Percentiles rank a stretch among this genome's conserved stretches.
These are phyloP conservation scores for Mizuhopecten yessoensis DNA, from an alignment of 1,140 invertebrate genomes.

Conservation along the genomic window DNA sequence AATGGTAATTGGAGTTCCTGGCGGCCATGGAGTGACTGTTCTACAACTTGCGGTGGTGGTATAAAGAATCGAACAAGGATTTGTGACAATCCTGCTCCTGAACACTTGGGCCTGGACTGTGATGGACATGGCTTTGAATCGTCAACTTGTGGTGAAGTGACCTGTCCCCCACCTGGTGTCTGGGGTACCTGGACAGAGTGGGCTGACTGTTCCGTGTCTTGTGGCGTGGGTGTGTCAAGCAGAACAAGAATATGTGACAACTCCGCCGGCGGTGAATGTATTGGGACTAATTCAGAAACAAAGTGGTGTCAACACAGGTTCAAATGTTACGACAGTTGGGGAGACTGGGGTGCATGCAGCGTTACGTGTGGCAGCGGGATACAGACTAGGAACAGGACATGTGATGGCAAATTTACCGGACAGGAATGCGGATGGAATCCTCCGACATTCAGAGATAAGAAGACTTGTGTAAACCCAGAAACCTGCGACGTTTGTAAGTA, in stretches of 20 bases:
- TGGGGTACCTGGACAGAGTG: background rate
- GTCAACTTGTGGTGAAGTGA: constrained; percentile 67
- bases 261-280: background rate
- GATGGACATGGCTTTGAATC: constrained; percentile 63
- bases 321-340: background rate
- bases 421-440: background rate
- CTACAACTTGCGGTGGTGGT: constrained; percentile 44
- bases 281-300: background rate
- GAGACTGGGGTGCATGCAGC: background rate
- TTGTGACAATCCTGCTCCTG: constrained; percentile 45
- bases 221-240: background rate
- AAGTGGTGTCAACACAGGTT: background rate
- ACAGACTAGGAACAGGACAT: background rate
- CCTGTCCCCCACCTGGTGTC: constrained; percentile 63
- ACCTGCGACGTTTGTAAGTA: background rate
- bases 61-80: background rate
- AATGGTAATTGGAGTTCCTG: constrained; percentile 44
- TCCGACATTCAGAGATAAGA: background rate
- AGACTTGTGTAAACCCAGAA: background rate
- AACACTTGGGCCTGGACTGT: constrained; percentile 41
- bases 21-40: constrained; percentile 42
- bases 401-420: background rate
- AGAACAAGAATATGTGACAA: background rate
- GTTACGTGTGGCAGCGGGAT: background rate
- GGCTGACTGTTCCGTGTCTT: background rate